A percentile compares a stretch with the other conserved stretches of the same genome.
phyloP scores from a whole-genome alignment of 2,888 invertebrate genomes.

The Melangyna quadrimaculata region DNA sequence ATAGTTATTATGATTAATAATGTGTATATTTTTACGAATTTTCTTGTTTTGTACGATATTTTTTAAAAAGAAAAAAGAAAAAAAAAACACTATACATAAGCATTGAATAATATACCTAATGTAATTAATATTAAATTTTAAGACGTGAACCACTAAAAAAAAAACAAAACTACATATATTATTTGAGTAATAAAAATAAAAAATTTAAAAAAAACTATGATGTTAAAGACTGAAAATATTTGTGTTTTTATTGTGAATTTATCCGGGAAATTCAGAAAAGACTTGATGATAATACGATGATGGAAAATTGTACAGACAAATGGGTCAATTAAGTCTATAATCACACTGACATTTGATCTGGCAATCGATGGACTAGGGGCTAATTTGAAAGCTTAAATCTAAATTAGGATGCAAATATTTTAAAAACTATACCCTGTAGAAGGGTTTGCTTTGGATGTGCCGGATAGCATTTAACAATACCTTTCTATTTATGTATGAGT shows the following conservation, averaged over 20 bases:
- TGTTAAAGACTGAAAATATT: slow-evolving; percentile 67
- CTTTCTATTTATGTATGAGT: too few relatives aligned
- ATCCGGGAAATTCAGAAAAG: too few relatives aligned
- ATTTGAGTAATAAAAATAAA: slow-evolving; percentile 43
- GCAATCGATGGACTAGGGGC: too few relatives aligned
- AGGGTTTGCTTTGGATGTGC: too few relatives aligned
- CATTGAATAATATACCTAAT: slow-evolving; percentile 53
- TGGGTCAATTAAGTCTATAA: too few relatives aligned
- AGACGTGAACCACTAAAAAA: slow-evolving; percentile 62
- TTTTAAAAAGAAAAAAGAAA: slow-evolving; percentile 1
- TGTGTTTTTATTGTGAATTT: not conserved
- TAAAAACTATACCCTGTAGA: too few relatives aligned
- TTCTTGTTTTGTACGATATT: slow-evolving; percentile 59
- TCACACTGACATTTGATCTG: too few relatives aligned
- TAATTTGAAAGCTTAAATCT: too few relatives aligned
- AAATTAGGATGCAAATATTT: too few relatives aligned
- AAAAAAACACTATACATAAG: not conserved
- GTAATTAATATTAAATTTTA: slow-evolving; percentile 65
- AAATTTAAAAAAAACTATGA: slow-evolving; percentile 52
- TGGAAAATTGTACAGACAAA: too few relatives aligned
- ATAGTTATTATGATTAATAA: not conserved
- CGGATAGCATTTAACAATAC: too few relatives aligned
- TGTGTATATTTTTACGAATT: slow-evolving; percentile 26
- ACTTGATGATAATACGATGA: too few relatives aligned
- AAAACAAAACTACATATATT: slow-evolving; percentile 47